Percentiles rank a stretch among this genome's conserved stretches.
phyloP scores from a whole-genome alignment of 2,797 vertebrate genomes.

The Carcharodon carcharias region DNA sequence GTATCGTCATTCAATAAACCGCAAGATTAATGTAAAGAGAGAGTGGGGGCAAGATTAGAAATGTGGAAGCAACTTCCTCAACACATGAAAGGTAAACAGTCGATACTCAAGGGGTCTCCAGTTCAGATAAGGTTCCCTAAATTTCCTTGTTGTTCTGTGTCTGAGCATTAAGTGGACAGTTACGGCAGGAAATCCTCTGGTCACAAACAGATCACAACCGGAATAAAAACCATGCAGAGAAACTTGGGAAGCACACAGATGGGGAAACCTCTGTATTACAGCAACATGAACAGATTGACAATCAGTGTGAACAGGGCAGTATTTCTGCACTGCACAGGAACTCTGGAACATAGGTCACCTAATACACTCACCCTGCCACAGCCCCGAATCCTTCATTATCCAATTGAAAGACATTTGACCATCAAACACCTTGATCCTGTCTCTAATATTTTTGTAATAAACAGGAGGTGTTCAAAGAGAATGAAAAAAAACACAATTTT shows the following conservation, averaged over 20 bases:
- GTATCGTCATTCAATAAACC: neutral
- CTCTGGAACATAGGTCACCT: neutral
- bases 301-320: neutral
- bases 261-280: neutral
- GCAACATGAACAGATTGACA: neutral
- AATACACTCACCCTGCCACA: no score
- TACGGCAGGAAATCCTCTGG: neutral
- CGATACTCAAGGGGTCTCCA: neutral
- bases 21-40: neutral
- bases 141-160: neutral
- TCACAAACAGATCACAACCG: neutral
- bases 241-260: neutral
- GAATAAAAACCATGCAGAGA: neutral
- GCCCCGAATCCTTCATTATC: neutral
- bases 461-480: no score
- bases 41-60: neutral
- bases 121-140: neutral
- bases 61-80: neutral
- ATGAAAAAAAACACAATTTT: no score
- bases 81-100: fast-evolving
- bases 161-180: neutral
- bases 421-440: neutral
- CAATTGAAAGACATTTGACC: neutral
- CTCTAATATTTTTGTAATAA: neutral
- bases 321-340: neutral